Percentiles rank a stretch among this genome's conserved stretches.
Conservation (phyloP, 2,113 vertebrate genomes). For the Peromyscus polionotus region DNA sequence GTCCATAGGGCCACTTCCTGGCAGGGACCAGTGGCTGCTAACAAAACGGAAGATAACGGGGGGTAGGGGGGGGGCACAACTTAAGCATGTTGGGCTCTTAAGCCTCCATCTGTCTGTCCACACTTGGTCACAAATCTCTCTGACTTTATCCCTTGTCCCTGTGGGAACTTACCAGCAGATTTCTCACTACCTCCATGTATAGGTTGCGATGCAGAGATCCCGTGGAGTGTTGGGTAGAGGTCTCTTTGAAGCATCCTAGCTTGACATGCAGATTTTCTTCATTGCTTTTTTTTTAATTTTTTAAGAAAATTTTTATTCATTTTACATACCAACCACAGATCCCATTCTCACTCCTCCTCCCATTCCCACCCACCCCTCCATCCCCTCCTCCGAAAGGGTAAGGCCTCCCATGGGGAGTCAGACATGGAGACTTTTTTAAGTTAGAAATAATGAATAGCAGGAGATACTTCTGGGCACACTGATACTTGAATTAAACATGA, state of each 20-base stretch:
- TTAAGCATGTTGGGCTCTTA: constrained; percentile 56
- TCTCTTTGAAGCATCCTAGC: not conserved
- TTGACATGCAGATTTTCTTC: not conserved
- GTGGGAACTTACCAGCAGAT: not conserved
- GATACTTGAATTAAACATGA: not conserved
- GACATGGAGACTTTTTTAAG: not conserved
- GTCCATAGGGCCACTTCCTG: constrained; percentile 92
- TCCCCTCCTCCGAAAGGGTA: too few species aligned
- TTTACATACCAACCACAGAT: too few species aligned
- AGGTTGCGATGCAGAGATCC: not conserved
- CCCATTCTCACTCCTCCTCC: too few species aligned
- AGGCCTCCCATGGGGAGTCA: too few species aligned
- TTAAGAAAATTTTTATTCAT: too few species aligned
- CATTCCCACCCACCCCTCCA: too few species aligned
- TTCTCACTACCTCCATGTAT: not conserved
- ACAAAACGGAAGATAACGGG: constrained; percentile 88
- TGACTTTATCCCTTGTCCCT: not conserved
- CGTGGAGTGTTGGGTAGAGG: not conserved
- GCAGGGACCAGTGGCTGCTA: constrained; percentile 87
- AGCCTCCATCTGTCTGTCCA: not conserved
- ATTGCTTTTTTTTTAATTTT: not conserved
- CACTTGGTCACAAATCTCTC: not conserved
- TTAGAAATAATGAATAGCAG: not conserved
- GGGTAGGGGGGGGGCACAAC: constrained; percentile 70
- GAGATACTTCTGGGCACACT: not conserved